Base-by-base conservation (phyloP, 2,888 invertebrate genomes). In the Cremastinae sp. region DNA sequence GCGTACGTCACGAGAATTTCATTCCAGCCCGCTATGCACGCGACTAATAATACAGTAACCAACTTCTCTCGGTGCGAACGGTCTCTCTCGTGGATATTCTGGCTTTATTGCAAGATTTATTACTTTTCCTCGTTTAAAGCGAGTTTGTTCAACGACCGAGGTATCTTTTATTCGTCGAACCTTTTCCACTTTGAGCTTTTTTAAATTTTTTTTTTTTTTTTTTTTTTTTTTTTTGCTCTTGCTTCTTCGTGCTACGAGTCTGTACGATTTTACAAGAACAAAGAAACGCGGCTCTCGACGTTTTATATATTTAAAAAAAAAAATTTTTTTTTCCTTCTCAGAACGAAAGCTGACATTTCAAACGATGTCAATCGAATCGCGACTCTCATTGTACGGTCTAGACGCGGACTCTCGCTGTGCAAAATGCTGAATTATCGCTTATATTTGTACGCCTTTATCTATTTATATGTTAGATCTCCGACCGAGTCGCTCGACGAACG, bases 41-140 rank as follows among this genome's bases (percentile, higher is more conserved):
- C 45, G 39, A 16, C 55, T 47, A 51, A 45, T 59, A 45, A 28
- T 16, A 1, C 12, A 39, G 53, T 20, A 64, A 12, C 45, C 43
- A 41, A 55, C 51, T n/a, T n/a, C 62, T 66, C 49, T 18, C 20
- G 49, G 55, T 41, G 68, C 51, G 20, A 74, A 69, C 56, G 70
- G 49, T 45, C 35, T 22, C 28, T 45, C 35, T 22, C 28, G 43
- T 70, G 68, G 75, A 43, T 22, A n/a, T 45, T 37, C 39, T 5
- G 61, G 43, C 51, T 75, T 85, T 86, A 86, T 85, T 83, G 81
- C 80, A 78, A 85, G 84, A 86, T 86, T 85, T 85, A 86, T 85
- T 74, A 83, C 85, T 81, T 80, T 83, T 79, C 80, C 81, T 82
- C 81, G 78, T 85, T 82, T 82, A 71, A 70, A 28, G 5, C 28